phyloP scores from a whole-genome alignment of 2,888 invertebrate species.

The Rhyacophila evoluta region DNA sequence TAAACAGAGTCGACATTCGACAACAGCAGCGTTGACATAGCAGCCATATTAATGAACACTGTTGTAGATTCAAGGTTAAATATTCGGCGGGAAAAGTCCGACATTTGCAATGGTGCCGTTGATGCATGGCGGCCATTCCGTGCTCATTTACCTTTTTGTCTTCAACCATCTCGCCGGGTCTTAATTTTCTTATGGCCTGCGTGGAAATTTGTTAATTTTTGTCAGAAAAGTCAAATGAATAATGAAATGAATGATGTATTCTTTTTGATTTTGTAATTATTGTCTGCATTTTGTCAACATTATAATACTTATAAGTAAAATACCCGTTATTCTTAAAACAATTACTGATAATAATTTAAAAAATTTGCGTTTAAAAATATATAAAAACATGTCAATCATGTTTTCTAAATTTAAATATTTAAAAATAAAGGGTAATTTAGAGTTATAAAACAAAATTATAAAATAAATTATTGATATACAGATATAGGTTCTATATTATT shows the following conservation, averaged over 20 bases:
- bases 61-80: not conserved
- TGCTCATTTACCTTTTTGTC: constrained; percentile 87
- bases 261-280: constrained; percentile 51
- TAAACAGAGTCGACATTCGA: constrained; percentile 8
- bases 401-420: no score
- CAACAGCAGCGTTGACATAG: constrained; percentile 20
- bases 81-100: not conserved
- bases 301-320: not conserved
- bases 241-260: not conserved
- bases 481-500: constrained; percentile 64
- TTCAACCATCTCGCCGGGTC: constrained; percentile 93
- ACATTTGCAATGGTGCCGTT: not conserved
- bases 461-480: no score
- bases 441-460: not conserved
- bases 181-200: constrained; percentile 91
- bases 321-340: not conserved
- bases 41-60: constrained; percentile 11
- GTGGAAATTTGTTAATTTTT: constrained; percentile 52
- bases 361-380: not conserved
- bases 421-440: not conserved
- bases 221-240: not conserved
- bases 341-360: not conserved
- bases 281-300: not conserved
- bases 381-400: not conserved
- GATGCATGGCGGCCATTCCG: constrained; percentile 32